Conservation (phyloP, 2,888 invertebrate species). For the Nasonovia ribisnigri region DNA sequence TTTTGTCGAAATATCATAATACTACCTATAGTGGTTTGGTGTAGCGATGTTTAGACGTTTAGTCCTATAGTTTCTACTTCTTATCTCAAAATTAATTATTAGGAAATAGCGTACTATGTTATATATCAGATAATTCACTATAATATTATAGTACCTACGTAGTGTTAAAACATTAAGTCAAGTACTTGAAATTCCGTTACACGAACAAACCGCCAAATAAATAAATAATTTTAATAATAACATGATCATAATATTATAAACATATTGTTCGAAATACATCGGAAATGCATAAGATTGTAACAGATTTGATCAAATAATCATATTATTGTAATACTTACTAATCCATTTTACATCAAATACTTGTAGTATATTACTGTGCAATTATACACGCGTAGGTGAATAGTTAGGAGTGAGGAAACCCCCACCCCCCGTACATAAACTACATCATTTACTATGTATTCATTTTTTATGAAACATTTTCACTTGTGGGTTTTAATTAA, state of each 20-base stretch:
- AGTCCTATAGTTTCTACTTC: conserved; percentile 12
- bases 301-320: background rate
- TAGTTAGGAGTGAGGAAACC: background rate
- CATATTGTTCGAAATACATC: background rate
- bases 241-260: background rate
- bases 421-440: no score
- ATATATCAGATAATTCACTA: conserved; percentile 1
- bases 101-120: background rate
- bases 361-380: background rate
- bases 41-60: background rate
- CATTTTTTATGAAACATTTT: background rate
- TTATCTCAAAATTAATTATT: conserved; percentile 41
- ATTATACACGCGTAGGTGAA: background rate
- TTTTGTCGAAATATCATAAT: background rate
- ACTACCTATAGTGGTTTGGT: background rate
- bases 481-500: background rate
- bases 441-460: background rate
- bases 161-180: background rate
- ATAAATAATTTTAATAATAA: background rate
- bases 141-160: background rate
- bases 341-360: background rate
- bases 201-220: background rate
- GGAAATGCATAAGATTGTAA: background rate
- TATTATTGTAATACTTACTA: background rate
- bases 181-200: background rate